Evolutionary conservation across 1,140 invertebrate genomes (phyloP), one percentile per base, ranked within the genome.

Genomic region (Cardiocondyla obscurior): DNA sequence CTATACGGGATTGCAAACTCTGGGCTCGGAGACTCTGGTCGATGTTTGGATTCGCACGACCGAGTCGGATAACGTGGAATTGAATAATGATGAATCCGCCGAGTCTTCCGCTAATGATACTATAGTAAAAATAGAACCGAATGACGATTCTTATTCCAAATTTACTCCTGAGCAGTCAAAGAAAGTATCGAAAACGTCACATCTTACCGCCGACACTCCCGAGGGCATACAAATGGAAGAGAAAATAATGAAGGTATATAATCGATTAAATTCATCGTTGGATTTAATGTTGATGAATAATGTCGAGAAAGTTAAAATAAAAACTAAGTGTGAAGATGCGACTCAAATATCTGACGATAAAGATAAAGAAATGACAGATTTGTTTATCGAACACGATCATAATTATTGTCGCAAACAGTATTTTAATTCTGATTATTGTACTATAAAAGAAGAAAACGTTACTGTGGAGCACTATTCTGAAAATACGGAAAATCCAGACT

Each of bases 1-100:
- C n/a, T 97, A 96, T 87, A 97, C 97, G 3, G 98, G 98, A n/a
- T 90, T 98, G 58, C 97, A 98, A 94, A 98, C 96, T 0, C 93
- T 98, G 83, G 96, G 97, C 49, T 96, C 96, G 8, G 97, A 98
- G 94, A 98, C 97, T 8, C 92, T 96, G 25, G 94, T 96, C 1
- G 96, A 97, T 83, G 94, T 97, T 36, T 97, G 96, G 95, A 90
- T 97, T 8, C 95, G 95, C 82, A 93, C 94, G 0, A 83, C 51
- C 30, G 82, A 89, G 30, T 64, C 60, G 2, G 70, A 25, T 30
- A 58, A 44, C 57, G 14, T 12, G 1, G 81, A 70, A 10, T 39
- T 74, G 55, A 83, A 16, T 14, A 22, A 22, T 4, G 44, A 33
- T 5, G 2, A 49, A 4, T 33, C 12, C 0, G 14, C 55, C 1